phyloP scores from a whole-genome alignment of 2,113 vertebrate species.

The Melanotaenia duboulayi region DNA sequence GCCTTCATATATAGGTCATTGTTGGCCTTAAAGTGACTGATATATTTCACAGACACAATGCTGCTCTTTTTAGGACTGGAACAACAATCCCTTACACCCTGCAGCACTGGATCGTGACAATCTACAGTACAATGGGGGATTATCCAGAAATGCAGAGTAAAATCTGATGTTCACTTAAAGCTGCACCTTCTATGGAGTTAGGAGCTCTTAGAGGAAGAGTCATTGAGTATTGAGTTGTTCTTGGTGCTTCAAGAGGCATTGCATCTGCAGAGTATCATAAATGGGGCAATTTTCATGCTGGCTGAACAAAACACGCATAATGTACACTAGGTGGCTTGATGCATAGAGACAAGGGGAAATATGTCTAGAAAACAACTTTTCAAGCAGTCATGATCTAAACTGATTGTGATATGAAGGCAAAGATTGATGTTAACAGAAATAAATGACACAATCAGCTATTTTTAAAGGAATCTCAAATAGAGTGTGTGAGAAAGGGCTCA shows the following conservation, averaged over 20 bases:
- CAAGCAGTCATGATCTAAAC: conserved; percentile 1
- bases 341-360: conserved; percentile 63
- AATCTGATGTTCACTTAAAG: conserved; percentile 53
- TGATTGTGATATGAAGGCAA: background rate
- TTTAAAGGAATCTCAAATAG: too few relatives aligned
- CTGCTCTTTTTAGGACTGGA: conserved; percentile 60
- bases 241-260: conserved; percentile 15
- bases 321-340: conserved; percentile 53
- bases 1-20: conserved; percentile 70
- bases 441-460: background rate
- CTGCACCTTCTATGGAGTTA: conserved; percentile 8
- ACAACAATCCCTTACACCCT: conserved; percentile 36
- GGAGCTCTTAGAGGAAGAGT: conserved; percentile 32
- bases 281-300: conserved; percentile 79
- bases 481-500: background rate
- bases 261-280: conserved; percentile 63
- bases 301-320: conserved; percentile 70
- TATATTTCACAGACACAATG: conserved; percentile 54
- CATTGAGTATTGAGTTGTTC: conserved; percentile 18
- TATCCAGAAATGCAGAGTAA: conserved; percentile 6
- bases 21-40: conserved; percentile 65
- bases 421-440: background rate
- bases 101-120: conserved; percentile 35
- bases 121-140: conserved; percentile 11
- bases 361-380: conserved; percentile 61